These are phyloP conservation scores for Hippopotamyrus pictus DNA, from an alignment of 2,797 vertebrate species.

Conservation along the genomic window DNA sequence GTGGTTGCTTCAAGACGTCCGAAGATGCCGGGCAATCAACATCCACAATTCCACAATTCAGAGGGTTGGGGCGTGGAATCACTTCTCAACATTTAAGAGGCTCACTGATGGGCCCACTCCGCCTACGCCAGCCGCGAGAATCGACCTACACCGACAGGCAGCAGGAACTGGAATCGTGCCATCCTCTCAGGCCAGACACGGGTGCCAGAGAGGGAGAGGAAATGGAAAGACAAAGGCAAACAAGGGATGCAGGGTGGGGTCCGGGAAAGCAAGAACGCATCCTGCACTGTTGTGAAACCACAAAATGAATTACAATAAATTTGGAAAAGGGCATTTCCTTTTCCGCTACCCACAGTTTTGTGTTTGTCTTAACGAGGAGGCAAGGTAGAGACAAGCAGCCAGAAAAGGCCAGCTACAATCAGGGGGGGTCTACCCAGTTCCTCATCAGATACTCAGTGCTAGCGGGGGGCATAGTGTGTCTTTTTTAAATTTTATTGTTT, in stretches of 20 bases:
- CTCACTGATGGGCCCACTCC: background rate
- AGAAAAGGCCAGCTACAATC: background rate
- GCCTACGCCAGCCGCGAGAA: background rate
- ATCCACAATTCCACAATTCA: background rate
- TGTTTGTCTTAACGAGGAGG: background rate
- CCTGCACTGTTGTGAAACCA: background rate
- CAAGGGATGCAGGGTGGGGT: background rate
- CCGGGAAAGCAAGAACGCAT: background rate
- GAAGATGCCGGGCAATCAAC: background rate
- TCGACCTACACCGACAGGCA: background rate
- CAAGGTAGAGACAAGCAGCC: background rate
- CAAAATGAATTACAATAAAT: background rate
- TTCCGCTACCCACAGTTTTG: background rate
- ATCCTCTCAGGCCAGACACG: background rate
- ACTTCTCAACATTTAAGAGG: background rate
- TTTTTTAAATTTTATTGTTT: background rate
- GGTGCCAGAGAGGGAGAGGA: background rate
- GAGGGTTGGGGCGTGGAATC: background rate
- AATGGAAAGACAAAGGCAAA: constrained; percentile 2
- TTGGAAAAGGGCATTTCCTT: background rate
- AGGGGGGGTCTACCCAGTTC: background rate
- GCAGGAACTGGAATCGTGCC: background rate
- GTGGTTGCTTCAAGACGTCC: background rate
- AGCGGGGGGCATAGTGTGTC: background rate
- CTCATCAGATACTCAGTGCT: too few relatives aligned